Percentiles rank a stretch among this genome's conserved stretches.
Evolutionary conservation across 1,140 invertebrate genomes (phyloP).

Genomic region (Neoseiulus cucumeris): DNA sequence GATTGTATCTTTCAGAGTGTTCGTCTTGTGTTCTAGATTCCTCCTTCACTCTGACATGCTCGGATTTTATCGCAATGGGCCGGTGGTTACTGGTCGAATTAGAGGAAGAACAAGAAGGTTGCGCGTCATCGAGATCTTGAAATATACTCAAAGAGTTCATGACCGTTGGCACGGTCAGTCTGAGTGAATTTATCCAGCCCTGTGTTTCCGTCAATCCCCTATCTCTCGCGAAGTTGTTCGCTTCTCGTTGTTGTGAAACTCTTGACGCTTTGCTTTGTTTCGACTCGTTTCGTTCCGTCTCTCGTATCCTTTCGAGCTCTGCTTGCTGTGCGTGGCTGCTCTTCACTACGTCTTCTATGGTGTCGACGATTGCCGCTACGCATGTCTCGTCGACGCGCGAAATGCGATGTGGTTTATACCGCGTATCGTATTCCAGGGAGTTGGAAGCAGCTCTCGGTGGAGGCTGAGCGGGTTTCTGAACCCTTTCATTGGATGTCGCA

Average conservation of each 20-base stretch:
- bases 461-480: neutral
- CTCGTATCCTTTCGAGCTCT: neutral
- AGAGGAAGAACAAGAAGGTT: neutral
- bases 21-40: neutral
- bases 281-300: neutral
- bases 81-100: neutral
- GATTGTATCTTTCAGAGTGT: neutral
- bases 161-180: neutral
- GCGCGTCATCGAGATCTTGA: neutral
- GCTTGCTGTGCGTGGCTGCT: neutral
- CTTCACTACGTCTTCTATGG: neutral
- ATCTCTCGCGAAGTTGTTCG: neutral
- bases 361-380: neutral
- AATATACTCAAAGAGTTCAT: slow-evolving; percentile 2
- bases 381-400: neutral
- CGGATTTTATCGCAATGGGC: neutral
- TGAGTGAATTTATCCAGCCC: neutral
- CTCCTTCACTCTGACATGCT: neutral
- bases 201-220: neutral
- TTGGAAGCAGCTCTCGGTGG: neutral
- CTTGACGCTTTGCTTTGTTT: neutral
- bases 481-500: neutral
- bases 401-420: neutral
- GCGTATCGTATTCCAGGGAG: neutral
- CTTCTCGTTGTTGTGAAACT: neutral